Evolutionary conservation across 2,888 invertebrate genomes (phyloP).

Genomic region (Hyposoter didymator): DNA sequence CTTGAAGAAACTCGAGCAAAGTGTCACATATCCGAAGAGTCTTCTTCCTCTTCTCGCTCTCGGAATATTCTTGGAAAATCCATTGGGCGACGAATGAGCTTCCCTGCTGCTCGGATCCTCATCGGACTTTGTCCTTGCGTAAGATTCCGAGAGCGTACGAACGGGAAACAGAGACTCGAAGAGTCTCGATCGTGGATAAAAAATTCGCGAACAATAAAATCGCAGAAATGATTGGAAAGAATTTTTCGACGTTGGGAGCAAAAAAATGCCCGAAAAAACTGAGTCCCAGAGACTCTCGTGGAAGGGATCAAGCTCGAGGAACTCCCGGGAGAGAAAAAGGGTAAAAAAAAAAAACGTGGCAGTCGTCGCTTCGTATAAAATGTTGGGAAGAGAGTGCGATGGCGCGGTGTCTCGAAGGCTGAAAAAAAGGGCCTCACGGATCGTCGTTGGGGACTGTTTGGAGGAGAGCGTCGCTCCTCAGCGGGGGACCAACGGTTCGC

Average conservation of each 20-base stretch:
- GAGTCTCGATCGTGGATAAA: constrained; percentile 18
- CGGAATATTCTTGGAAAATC: constrained; percentile 51
- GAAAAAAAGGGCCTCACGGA: constrained; percentile 77
- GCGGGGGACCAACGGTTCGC: constrained; percentile 62
- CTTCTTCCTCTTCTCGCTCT: constrained; percentile 24
- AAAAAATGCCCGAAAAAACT: neutral
- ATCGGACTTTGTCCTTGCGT: neutral
- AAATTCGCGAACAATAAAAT: neutral
- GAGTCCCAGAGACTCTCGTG: neutral
- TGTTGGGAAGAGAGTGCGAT: constrained; percentile 61
- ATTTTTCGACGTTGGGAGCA: neutral
- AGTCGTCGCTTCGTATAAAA: constrained; percentile 35
- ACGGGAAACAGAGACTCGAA: neutral
- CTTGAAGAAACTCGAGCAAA: constrained; percentile 22
- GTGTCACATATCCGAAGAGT: constrained; percentile 55
- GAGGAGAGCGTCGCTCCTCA: constrained; percentile 46
- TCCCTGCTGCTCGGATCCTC: neutral
- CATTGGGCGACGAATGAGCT: constrained; percentile 14
- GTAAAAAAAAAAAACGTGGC: constrained; percentile 25
- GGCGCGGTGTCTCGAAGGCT: constrained; percentile 66
- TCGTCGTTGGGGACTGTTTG: constrained; percentile 70
- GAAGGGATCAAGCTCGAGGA: constrained; percentile 11
- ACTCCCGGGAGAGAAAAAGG: constrained; percentile 35
- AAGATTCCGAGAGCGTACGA: neutral
- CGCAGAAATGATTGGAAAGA: neutral